Conservation (phyloP, 2,888 invertebrate species). For the Drosophila paramelanica region DNA sequence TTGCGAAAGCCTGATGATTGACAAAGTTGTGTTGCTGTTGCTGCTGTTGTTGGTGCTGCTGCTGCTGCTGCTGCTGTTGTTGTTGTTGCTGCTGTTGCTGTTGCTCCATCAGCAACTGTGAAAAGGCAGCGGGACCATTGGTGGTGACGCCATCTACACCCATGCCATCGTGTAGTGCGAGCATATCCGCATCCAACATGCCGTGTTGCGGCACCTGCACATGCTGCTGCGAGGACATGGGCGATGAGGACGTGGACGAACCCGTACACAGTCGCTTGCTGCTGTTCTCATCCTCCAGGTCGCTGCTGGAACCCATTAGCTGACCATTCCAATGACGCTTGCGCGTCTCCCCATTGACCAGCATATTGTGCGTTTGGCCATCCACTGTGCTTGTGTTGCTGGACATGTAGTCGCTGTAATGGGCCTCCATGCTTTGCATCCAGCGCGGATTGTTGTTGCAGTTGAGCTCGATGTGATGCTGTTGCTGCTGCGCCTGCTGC, state of each 20-base stretch:
- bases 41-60: slow-evolving; percentile 61
- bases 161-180: slow-evolving; percentile 80
- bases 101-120: slow-evolving; percentile 77
- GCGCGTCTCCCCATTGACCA: slow-evolving; percentile 71
- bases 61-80: slow-evolving; percentile 71
- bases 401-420: slow-evolving; percentile 81
- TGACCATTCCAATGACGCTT: slow-evolving; percentile 83
- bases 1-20: slow-evolving; percentile 65
- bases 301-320: slow-evolving; percentile 73
- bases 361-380: slow-evolving; percentile 44
- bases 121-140: slow-evolving; percentile 69
- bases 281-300: slow-evolving; percentile 75
- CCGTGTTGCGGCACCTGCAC: slow-evolving; percentile 64
- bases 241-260: slow-evolving; percentile 79
- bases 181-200: slow-evolving; percentile 77
- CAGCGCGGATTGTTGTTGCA: slow-evolving; percentile 83
- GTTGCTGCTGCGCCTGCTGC: slow-evolving; percentile 55
- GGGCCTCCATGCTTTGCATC: slow-evolving; percentile 84
- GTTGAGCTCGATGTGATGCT: slow-evolving; percentile 81
- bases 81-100: slow-evolving; percentile 77
- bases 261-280: slow-evolving; percentile 81
- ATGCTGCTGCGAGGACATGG: slow-evolving; percentile 71
- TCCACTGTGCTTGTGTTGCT: slow-evolving; percentile 64
- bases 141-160: slow-evolving; percentile 65
- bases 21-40: slow-evolving; percentile 73